Evolutionary conservation across 1,140 invertebrate genomes (phyloP), one percentile per base, ranked within the genome.

Genomic region (Drosophila mayri): DNA sequence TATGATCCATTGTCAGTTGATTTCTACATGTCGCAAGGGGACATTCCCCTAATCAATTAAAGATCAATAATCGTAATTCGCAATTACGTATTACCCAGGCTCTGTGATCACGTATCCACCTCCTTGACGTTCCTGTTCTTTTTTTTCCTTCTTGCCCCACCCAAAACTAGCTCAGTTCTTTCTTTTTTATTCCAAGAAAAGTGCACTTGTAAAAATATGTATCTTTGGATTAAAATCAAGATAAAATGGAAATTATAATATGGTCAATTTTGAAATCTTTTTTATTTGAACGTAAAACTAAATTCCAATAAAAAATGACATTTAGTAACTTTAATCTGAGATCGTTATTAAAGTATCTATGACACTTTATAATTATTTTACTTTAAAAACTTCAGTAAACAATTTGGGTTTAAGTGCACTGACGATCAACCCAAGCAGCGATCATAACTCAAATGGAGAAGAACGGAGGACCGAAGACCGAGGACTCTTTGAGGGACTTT

Each of bases 11-110:
- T 72, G 50, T 71, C 52, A 35, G n/a, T 35, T 20, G 58, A 30
- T 37, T 38, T 66, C 25, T 46, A 32, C 32, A 28, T 6, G 55
- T n/a, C 9, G 22, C 41, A 2, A 38, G 40, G 49, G 28, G 40
- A 57, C 65, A 49, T 59, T 72, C 37, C 52, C 64, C 9, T 12
- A 70, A 72, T 79, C 76, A 83, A 87, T 86, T 72, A 87, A 87
- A 61, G 63, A 68, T 65, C 66, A 72, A 87, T 87, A 86, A 87
- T 71, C 83, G 52, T 86, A 87, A 79, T 76, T 68, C 54, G 68
- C 79, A 76, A 86, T 86, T 81, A 66, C 82, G 78, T 66, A 75
- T 74, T 70, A 71, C 40, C 30, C 32, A 30, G 66, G 64, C 75
- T 57, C 65, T 59, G 75, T 59, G 75, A 71, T 68, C 83, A 76